A percentile compares a stretch with the other conserved stretches of the same genome.
phyloP scores from a whole-genome alignment of 2,888 invertebrate species.

The Rosalia funebris region DNA sequence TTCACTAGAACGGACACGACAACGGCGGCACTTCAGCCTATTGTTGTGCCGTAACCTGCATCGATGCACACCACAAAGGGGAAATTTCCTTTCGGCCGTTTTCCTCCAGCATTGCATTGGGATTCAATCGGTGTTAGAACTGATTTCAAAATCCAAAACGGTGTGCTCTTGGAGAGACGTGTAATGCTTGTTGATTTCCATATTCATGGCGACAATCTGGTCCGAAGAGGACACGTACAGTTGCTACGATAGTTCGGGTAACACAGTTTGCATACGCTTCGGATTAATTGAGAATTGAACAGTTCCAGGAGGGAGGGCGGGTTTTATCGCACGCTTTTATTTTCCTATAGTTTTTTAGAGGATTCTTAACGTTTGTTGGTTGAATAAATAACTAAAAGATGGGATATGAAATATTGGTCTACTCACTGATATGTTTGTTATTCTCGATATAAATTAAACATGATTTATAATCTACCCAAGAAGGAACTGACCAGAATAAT shows the following conservation, averaged over 20 bases:
- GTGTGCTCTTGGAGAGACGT: slow-evolving; percentile 27
- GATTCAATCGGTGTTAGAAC: slow-evolving; percentile 28
- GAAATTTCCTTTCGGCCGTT: slow-evolving; percentile 11
- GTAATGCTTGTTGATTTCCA: slow-evolving; percentile 33
- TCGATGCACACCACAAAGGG: neutral
- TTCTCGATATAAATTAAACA: too few species aligned
- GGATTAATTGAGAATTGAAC: slow-evolving; percentile 31
- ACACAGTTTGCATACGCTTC: slow-evolving; percentile 23
- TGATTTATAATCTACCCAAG: too few species aligned
- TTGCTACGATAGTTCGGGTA: slow-evolving; percentile 5
- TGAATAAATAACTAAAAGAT: too few species aligned
- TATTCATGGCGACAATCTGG: slow-evolving; percentile 30
- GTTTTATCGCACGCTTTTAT: too few species aligned
- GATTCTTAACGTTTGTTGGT: too few species aligned
- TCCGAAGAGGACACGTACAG: slow-evolving; percentile 26
- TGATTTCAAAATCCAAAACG: slow-evolving; percentile 17
- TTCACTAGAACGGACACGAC: neutral
- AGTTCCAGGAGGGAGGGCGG: slow-evolving; percentile 1
- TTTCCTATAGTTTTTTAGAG: too few species aligned
- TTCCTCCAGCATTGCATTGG: slow-evolving; percentile 18
- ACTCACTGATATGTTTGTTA: too few species aligned
- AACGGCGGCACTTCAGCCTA: neutral
- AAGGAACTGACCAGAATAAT: too few species aligned
- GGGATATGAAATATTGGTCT: too few species aligned
- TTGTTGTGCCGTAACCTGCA: neutral